Evolutionary conservation across 2,797 vertebrate genomes (phyloP).

Genomic region (Lacerta agilis): DNA sequence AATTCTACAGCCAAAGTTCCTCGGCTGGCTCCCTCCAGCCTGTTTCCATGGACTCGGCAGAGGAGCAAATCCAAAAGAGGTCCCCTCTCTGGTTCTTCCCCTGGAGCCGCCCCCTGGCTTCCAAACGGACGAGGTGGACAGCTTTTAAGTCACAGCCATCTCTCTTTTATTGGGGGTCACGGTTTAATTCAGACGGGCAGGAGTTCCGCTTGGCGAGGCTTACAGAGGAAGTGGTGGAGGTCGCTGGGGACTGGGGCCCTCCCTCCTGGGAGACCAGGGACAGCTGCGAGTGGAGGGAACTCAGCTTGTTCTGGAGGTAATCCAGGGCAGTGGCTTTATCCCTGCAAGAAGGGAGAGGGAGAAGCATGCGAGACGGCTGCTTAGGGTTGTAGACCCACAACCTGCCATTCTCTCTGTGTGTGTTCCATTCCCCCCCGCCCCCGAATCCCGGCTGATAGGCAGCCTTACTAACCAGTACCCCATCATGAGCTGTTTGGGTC

Average conservation of each 20-base stretch:
- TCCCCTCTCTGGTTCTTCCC: neutral
- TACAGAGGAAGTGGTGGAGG: neutral
- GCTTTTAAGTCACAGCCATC: neutral
- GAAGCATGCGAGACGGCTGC: neutral
- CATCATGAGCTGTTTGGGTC: neutral
- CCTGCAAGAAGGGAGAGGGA: constrained; percentile 38
- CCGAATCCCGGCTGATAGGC: neutral
- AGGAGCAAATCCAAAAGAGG: neutral
- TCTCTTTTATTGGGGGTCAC: constrained; percentile 21
- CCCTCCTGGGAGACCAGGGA: constrained; percentile 21
- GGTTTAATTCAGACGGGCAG: constrained; percentile 19
- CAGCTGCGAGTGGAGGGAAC: constrained; percentile 68
- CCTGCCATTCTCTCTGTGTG: neutral
- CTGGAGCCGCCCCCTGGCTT: neutral
- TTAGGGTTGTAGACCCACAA: constrained; percentile 35
- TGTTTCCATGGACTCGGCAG: neutral
- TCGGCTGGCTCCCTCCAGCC: neutral
- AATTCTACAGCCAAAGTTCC: neutral
- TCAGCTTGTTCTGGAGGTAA: constrained; percentile 66
- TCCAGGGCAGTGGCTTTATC: constrained; percentile 67
- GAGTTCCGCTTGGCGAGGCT: neutral
- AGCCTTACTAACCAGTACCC: neutral
- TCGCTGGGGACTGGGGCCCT: neutral
- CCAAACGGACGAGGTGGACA: neutral
- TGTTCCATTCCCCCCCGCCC: too few species aligned